phyloP scores from a whole-genome alignment of 64 coral and sea anemone species.

The Astreopora myriophthalma region DNA sequence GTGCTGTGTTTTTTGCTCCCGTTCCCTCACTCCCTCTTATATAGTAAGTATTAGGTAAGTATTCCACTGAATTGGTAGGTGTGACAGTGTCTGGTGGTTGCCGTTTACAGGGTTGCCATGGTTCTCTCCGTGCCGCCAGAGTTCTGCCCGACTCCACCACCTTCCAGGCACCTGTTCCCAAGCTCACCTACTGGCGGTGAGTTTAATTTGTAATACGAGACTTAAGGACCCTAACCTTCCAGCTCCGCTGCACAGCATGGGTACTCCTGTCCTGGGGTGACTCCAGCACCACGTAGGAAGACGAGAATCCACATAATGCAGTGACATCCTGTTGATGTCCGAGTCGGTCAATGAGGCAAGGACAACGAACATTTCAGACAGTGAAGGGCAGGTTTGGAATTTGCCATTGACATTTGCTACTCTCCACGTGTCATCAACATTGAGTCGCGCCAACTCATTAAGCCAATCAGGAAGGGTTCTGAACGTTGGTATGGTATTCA shows the following conservation, averaged over 20 bases:
- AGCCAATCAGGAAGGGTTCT: slow-evolving; percentile 87
- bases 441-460: slow-evolving; percentile 78
- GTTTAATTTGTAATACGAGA: too few relatives aligned
- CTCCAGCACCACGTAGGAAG: slow-evolving; percentile 99
- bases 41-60: too few relatives aligned
- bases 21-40: too few relatives aligned
- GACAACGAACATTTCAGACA: slow-evolving; percentile 83
- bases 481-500: slow-evolving; percentile 68
- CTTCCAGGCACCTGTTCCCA: too few relatives aligned
- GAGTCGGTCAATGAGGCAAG: slow-evolving; percentile 82
- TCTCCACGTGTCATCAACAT: slow-evolving; percentile 94
- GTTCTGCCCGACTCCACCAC: too few relatives aligned
- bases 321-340: slow-evolving; percentile 86
- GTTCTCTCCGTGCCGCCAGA: too few relatives aligned
- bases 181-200: too few relatives aligned
- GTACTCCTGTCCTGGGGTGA: slow-evolving; percentile 83
- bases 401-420: slow-evolving; percentile 84
- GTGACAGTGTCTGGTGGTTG: too few relatives aligned
- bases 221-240: too few relatives aligned
- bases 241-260: slow-evolving; percentile 85
- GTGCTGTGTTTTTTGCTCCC: too few relatives aligned
- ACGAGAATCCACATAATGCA: slow-evolving; percentile 91
- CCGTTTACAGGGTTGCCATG: too few relatives aligned
- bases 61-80: too few relatives aligned
- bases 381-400: slow-evolving; percentile 84